These are phyloP conservation scores for Trachelus stipa DNA, from an alignment of 2,888 invertebrate species.

Conservation along the genomic window DNA sequence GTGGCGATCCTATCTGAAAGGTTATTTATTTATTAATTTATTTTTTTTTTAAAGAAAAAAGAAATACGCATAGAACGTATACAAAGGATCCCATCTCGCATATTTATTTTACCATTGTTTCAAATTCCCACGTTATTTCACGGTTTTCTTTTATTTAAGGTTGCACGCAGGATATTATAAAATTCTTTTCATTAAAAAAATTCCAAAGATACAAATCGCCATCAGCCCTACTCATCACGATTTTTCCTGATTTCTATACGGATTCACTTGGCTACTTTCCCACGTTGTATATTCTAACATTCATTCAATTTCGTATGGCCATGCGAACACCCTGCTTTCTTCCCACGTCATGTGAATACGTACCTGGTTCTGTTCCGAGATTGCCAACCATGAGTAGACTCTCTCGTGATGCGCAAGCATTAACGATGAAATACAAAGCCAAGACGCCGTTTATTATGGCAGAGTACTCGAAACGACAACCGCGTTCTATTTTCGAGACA, in stretches of 20 bases:
- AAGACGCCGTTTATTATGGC: constrained; percentile 36
- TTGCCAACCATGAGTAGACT: background rate
- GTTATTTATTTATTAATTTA: background rate
- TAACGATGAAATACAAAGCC: constrained; percentile 2
- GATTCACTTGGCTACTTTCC: background rate
- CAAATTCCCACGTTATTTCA: background rate
- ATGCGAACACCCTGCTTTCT: background rate
- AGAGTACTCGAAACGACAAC: constrained; percentile 37
- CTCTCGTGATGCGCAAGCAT: background rate
- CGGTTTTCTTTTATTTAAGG: background rate
- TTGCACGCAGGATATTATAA: background rate
- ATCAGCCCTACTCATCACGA: background rate
- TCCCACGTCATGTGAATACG: background rate
- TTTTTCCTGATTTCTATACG: background rate
- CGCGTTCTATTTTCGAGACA: constrained; percentile 52
- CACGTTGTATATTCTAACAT: background rate
- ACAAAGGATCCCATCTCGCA: background rate
- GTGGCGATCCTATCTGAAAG: background rate
- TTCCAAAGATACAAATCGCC: background rate
- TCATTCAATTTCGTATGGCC: background rate
- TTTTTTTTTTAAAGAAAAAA: background rate
- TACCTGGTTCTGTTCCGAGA: background rate
- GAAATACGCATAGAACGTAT: background rate
- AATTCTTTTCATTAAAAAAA: background rate
- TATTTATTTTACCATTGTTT: background rate